Evolutionary conservation across 2,888 invertebrate genomes (phyloP).

Genomic region (Tetrapedia diversipes): DNA sequence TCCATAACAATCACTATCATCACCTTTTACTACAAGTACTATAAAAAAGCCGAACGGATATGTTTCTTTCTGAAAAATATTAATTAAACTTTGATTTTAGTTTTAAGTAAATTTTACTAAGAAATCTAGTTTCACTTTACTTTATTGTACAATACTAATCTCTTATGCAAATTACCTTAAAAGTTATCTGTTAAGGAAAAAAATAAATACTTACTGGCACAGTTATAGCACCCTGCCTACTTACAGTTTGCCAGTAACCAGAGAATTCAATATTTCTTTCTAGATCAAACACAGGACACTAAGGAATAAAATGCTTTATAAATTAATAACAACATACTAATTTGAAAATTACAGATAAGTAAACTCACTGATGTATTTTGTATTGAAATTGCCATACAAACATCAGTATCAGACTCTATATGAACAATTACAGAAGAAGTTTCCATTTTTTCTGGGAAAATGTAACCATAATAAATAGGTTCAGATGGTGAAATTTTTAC

Average conservation of each 20-base stretch:
- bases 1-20: constrained; percentile 82
- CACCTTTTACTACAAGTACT: constrained; percentile 87
- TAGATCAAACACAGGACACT: constrained; percentile 94
- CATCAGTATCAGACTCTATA: constrained; percentile 87
- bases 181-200: constrained; percentile 3
- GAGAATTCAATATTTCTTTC: constrained; percentile 90
- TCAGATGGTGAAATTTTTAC: constrained; percentile 84
- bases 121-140: constrained; percentile 2
- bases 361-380: constrained; percentile 88
- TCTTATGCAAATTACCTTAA: background rate
- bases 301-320: constrained; percentile 73
- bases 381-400: constrained; percentile 91
- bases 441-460: constrained; percentile 83
- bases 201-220: constrained; percentile 86
- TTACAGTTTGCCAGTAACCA: constrained; percentile 91
- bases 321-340: constrained; percentile 10
- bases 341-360: constrained; percentile 1
- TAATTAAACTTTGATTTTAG: background rate
- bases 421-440: constrained; percentile 85
- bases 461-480: constrained; percentile 86
- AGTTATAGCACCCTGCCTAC: constrained; percentile 89
- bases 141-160: too few relatives aligned
- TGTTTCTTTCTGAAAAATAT: constrained; percentile 85
- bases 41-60: constrained; percentile 90
- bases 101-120: background rate